Evolutionary conservation across 2,888 invertebrate genomes (phyloP), one percentile per base, ranked within the genome.

Genomic region (Melipona beecheii): DNA sequence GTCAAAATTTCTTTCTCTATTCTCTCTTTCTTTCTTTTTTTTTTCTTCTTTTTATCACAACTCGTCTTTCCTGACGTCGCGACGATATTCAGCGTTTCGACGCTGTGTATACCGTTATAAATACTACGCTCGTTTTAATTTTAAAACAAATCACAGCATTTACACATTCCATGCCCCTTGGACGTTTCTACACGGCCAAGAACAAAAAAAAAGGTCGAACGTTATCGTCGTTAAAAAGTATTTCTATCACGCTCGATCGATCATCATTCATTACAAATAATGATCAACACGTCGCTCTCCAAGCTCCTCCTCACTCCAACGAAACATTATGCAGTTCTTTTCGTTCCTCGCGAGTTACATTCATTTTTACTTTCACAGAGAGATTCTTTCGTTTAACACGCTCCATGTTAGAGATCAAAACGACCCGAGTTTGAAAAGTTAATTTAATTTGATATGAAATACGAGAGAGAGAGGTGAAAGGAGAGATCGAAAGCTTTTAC

Each of bases 61-160:
- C 84, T 84, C 78, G 84, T 62, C 83, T 62, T 58, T 71, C 71
- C 24, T 54, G 65, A 77, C 76, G 83, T 68, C 52, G 73, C 76
- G 73, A 76, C 73, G 76, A 76, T 65, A 60, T 66, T 66, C 74
- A 58, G 64, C 82, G 56, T 66, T 27, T n/a, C 21, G 15, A 43
- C 64, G 73, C 54, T 52, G 58, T 54, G 64, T 69, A 43, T 9
- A 52, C 60, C 31, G 62, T 78, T 84, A 78, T 69, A 75, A 75
- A 68, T 43, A 43, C 78, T 84, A 84, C 69, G 36, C 65, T 65
- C 27, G 62, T 75, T 77, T 9, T 68, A 78, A 78, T 36, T 75
- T 82, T 56, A 84, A 84, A 84, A 84, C 78, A 84, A 84, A 84
- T 84, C 84, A 84, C 84, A 84, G 84, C 84, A 84, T 84, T 83